Conservation (phyloP, 2,797 vertebrate genomes). For the Poeciliopsis infans region DNA sequence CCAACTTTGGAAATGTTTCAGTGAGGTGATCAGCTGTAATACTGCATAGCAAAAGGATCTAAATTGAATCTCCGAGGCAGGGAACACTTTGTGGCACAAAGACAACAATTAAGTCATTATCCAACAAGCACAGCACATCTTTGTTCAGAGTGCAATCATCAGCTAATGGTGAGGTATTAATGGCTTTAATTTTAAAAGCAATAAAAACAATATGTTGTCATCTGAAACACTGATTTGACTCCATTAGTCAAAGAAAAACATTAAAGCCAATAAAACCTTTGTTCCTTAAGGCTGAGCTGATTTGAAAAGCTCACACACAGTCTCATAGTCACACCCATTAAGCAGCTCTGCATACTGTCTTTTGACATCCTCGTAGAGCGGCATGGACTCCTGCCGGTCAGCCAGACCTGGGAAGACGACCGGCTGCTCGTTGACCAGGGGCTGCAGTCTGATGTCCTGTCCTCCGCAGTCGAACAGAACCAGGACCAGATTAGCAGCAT, state of each 20-base stretch:
- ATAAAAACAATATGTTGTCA: neutral
- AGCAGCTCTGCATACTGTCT: constrained; percentile 85
- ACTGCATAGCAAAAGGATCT: neutral
- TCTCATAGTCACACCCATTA: constrained; percentile 82
- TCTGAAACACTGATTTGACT: neutral
- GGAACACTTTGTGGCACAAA: neutral
- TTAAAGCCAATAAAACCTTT: constrained; percentile 8
- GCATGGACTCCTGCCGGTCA: constrained; percentile 61
- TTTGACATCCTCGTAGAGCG: constrained; percentile 84
- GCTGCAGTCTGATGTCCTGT: constrained; percentile 81
- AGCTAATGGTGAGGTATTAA: neutral
- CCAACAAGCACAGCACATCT: neutral
- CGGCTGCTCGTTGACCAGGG: constrained; percentile 89
- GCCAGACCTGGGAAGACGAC: constrained; percentile 82
- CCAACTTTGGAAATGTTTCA: neutral
- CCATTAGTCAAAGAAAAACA: neutral
- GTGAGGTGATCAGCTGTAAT: neutral
- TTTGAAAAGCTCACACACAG: constrained; percentile 63
- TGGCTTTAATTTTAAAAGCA: neutral
- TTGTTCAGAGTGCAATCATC: neutral
- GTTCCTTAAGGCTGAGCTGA: constrained; percentile 14
- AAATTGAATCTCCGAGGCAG: neutral
- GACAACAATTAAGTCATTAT: neutral
- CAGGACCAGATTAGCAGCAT: constrained; percentile 89
- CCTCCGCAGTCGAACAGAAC: constrained; percentile 89